These are phyloP conservation scores for Malacoraja senta DNA, from an alignment of 2,797 vertebrate species.

Conservation along the genomic window DNA sequence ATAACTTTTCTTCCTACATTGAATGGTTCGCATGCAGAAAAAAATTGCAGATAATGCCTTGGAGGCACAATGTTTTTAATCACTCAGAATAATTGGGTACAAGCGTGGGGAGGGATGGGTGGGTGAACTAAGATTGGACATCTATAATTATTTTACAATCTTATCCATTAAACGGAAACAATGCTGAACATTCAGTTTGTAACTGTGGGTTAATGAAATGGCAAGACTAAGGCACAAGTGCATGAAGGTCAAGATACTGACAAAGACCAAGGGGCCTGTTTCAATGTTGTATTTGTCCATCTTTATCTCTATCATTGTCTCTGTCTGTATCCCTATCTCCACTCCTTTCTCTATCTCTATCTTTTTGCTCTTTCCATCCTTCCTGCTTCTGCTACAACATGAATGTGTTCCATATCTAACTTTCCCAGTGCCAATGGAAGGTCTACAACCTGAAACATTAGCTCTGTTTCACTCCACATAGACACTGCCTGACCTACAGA, in stretches of 20 bases:
- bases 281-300: too few relatives aligned
- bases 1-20: not conserved
- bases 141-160: not conserved
- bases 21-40: not conserved
- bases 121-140: not conserved
- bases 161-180: not conserved
- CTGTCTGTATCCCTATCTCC: too few relatives aligned
- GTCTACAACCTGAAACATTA: too few relatives aligned
- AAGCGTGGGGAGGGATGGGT: not conserved
- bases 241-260: too few relatives aligned
- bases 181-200: not conserved
- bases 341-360: too few relatives aligned
- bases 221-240: not conserved
- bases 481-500: not conserved
- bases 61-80: not conserved
- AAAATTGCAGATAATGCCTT: not conserved
- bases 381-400: too few relatives aligned
- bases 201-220: not conserved
- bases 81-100: not conserved
- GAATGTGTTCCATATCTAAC: too few relatives aligned
- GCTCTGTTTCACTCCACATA: too few relatives aligned
- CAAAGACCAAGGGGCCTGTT: too few relatives aligned
- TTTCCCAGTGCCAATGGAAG: too few relatives aligned
- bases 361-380: too few relatives aligned
- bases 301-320: too few relatives aligned